Conservation (phyloP, 35 echinoderm and acorn worm species). For the Lytechinus variegatus region DNA sequence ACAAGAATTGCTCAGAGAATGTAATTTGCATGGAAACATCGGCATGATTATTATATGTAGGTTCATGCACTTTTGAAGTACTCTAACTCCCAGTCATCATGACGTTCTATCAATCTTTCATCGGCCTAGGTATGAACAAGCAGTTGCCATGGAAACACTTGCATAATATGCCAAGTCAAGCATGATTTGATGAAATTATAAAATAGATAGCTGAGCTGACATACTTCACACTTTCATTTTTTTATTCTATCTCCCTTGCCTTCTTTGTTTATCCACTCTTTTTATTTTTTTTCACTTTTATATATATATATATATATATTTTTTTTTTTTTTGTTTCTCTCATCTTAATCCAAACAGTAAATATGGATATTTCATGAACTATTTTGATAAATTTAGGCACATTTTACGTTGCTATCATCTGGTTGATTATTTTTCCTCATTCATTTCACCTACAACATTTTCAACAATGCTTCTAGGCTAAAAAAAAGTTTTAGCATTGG, state of each 20-base stretch:
- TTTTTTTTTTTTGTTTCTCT: not conserved
- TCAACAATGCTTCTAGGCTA: too few relatives aligned
- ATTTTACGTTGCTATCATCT: too few relatives aligned
- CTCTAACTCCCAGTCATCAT: conserved; percentile 9
- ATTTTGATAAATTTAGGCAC: not conserved
- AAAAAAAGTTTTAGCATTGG: too few relatives aligned
- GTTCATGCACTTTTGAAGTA: not conserved
- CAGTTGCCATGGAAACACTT: not conserved
- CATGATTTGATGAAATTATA: conserved; percentile 14
- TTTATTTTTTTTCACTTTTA: not conserved
- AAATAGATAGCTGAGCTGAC: not conserved
- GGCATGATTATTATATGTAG: not conserved
- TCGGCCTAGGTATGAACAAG: not conserved
- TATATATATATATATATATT: too few relatives aligned
- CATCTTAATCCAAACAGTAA: not conserved
- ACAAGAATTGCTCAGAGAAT: not conserved
- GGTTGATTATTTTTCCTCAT: too few relatives aligned
- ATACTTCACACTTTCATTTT: not conserved
- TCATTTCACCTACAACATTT: too few relatives aligned
- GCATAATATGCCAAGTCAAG: not conserved
- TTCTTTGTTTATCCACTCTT: not conserved
- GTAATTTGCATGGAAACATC: not conserved
- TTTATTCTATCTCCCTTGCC: not conserved
- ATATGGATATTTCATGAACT: too few relatives aligned
- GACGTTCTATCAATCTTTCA: conserved; percentile 12